Evolutionary conservation across 2,888 invertebrate genomes (phyloP).

Genomic region (Plebejus melissa): DNA sequence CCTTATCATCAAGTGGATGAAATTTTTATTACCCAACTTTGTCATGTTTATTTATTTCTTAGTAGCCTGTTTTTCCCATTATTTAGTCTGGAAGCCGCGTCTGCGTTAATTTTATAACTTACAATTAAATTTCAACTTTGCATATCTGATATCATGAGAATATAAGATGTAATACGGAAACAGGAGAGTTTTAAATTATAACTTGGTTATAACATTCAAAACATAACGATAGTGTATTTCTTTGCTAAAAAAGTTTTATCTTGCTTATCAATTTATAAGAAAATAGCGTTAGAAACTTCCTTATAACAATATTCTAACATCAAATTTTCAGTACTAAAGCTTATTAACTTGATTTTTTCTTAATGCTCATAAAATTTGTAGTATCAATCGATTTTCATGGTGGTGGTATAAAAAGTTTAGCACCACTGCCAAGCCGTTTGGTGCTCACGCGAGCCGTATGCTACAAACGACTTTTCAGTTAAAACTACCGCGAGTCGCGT

Average conservation of each 20-base stretch:
- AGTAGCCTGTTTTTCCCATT: not conserved
- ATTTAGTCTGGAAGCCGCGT: not conserved
- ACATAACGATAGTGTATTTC: too few relatives aligned
- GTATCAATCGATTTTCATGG: not conserved
- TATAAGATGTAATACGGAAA: not conserved
- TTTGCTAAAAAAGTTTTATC: too few relatives aligned
- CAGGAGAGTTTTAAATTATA: too few relatives aligned
- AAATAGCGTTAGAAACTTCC: too few relatives aligned
- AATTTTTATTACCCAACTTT: not conserved
- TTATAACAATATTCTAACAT: too few relatives aligned
- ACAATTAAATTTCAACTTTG: not conserved
- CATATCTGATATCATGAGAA: not conserved
- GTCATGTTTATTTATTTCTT: not conserved
- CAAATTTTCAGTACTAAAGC: too few relatives aligned
- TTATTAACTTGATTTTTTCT: too few relatives aligned
- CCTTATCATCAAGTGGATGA: not conserved
- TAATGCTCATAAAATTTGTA: not conserved
- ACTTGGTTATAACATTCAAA: too few relatives aligned
- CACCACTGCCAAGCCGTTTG: slow-evolving; percentile 56
- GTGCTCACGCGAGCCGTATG: slow-evolving; percentile 68
- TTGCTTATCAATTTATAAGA: too few relatives aligned
- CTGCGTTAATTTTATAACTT: not conserved
- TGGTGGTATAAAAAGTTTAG: slow-evolving; percentile 50
- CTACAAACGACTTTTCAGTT: slow-evolving; percentile 68
- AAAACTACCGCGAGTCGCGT: slow-evolving; percentile 58